Conservation (phyloP, 2,113 vertebrate genomes). For the Pardalotus punctatus region DNA sequence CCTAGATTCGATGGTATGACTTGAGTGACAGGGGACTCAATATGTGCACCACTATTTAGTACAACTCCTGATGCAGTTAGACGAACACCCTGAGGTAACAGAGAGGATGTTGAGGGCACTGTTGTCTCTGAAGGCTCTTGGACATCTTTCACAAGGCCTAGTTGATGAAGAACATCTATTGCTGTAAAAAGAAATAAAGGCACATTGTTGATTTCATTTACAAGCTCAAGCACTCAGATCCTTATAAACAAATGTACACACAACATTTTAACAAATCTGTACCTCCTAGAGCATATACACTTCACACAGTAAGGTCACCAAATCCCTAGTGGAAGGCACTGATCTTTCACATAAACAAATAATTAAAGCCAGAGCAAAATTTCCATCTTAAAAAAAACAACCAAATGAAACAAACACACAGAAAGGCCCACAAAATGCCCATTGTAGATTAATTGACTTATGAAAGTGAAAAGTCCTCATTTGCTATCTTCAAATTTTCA, state of each 20-base stretch:
- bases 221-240: background rate
- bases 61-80: slow-evolving; percentile 77
- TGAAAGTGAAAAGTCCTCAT: background rate
- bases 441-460: background rate
- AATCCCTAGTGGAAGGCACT: background rate
- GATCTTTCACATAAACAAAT: background rate
- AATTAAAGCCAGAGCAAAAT: background rate
- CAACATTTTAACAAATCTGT: background rate
- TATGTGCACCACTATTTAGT: slow-evolving; percentile 72
- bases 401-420: background rate
- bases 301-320: background rate
- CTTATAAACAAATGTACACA: background rate
- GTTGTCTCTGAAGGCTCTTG: slow-evolving; percentile 57
- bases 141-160: slow-evolving; percentile 81
- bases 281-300: background rate
- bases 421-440: background rate
- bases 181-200: slow-evolving; percentile 76
- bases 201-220: slow-evolving; percentile 12
- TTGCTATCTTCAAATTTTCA: background rate
- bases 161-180: slow-evolving; percentile 88
- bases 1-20: slow-evolving; percentile 78
- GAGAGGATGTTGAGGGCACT: slow-evolving; percentile 49
- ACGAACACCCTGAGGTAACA: slow-evolving; percentile 71
- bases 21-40: slow-evolving; percentile 77
- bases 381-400: background rate